These are phyloP conservation scores for Synergus umbraculus DNA, from an alignment of 2,888 invertebrate genomes.

Conservation along the genomic window DNA sequence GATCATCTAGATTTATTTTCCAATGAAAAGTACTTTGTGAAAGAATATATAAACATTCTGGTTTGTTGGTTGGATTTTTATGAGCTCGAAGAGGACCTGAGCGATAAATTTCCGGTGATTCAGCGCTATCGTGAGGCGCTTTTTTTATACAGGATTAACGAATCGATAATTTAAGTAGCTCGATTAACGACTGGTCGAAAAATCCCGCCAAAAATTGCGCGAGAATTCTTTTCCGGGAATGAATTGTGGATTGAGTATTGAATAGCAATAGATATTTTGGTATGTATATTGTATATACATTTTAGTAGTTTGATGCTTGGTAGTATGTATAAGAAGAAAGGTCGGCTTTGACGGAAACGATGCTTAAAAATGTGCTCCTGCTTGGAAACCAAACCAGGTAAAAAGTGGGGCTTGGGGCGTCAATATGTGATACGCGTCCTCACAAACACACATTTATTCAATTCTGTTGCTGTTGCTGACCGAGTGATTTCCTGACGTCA, in stretches of 20 bases:
- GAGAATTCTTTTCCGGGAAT: constrained; percentile 1
- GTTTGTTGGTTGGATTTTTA: not conserved
- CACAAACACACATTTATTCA: not conserved
- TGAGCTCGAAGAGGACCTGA: not conserved
- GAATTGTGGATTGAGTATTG: not conserved
- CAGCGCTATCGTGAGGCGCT: not conserved
- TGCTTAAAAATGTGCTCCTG: constrained; percentile 16
- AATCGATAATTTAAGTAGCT: not conserved
- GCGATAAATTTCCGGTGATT: not conserved
- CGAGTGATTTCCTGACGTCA: constrained; percentile 38
- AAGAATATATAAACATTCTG: not conserved
- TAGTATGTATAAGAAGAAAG: not conserved
- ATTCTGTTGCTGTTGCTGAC: constrained; percentile 31
- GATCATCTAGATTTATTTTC: not conserved
- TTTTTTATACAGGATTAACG: not conserved
- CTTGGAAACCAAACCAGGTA: constrained; percentile 36
- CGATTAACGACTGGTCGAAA: not conserved
- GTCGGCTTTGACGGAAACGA: constrained; percentile 19
- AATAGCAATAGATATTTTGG: constrained; percentile 17
- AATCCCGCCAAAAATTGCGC: not conserved
- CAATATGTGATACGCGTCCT: constrained; percentile 14
- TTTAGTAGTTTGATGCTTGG: not conserved
- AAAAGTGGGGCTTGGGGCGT: constrained; percentile 2
- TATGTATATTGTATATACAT: not conserved
- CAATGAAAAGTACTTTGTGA: not conserved